Conservation (phyloP, 2,888 invertebrate genomes). For the Cryptosula pallasiana region DNA sequence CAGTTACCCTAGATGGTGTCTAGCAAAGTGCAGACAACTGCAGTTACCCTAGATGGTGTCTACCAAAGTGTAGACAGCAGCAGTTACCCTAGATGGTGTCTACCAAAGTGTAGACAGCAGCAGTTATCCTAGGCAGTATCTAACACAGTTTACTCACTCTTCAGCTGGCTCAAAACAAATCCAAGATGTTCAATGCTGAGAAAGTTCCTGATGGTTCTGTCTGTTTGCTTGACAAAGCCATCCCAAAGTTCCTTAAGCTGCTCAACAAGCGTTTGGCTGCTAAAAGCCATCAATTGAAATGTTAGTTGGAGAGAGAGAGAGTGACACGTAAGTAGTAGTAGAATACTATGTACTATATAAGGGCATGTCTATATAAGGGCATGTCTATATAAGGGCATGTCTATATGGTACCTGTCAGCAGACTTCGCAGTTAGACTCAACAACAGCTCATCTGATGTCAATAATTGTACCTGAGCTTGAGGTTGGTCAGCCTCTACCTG, state of each 20-base stretch:
- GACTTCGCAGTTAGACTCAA: neutral
- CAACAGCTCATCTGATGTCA: neutral
- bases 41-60: no score
- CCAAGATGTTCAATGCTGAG: conserved; percentile 22
- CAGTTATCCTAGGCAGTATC: neutral
- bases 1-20: no score
- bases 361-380: no score
- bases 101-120: no score
- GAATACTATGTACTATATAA: no score
- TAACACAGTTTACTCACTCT: neutral
- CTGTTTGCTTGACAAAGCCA: neutral
- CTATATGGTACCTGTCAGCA: neutral
- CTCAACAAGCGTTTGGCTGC: neutral
- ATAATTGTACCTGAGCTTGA: neutral
- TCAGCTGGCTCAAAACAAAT: neutral
- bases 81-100: no score
- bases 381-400: no score
- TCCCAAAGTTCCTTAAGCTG: conserved; percentile 14
- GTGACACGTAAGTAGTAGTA: no score
- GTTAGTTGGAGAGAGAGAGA: no score
- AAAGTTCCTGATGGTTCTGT: neutral
- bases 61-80: no score
- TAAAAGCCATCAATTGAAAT: no score
- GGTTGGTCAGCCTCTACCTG: neutral
- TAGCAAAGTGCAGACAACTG: no score